These are phyloP conservation scores for Oriolus oriolus DNA, from an alignment of 2,113 vertebrate species.

Conservation along the genomic window DNA sequence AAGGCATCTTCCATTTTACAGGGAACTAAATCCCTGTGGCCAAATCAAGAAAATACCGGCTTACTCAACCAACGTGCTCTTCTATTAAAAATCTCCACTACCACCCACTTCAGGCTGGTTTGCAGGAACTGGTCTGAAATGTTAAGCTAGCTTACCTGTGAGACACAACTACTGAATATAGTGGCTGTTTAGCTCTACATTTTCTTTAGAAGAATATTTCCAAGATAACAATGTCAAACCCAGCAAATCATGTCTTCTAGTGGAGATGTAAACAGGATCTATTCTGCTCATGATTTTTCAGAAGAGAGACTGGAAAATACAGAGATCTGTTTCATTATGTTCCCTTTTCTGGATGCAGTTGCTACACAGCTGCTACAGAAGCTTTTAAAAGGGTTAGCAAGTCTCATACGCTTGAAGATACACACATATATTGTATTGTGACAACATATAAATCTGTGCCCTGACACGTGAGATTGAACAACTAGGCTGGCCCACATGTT, in stretches of 20 bases:
- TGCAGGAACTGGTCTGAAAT: not conserved
- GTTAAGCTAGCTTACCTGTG: not conserved
- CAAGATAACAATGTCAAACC: not conserved
- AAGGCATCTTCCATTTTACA: not conserved
- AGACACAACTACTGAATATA: not conserved
- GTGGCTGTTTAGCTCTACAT: not conserved
- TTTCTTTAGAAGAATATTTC: not conserved
- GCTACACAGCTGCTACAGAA: not conserved
- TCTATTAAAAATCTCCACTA: not conserved
- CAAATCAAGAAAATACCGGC: not conserved
- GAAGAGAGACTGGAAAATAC: not conserved
- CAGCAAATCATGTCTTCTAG: not conserved
- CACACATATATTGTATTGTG: not conserved
- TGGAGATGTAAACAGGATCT: not conserved
- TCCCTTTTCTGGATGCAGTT: not conserved
- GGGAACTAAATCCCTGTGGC: not conserved
- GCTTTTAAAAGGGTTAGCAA: not conserved
- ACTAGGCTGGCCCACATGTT: rapidly evolving
- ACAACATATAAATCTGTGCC: not conserved
- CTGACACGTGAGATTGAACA: not conserved
- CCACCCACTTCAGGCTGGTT: not conserved
- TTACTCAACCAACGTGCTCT: rapidly evolving
- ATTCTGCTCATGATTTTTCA: not conserved
- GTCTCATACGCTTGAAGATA: not conserved
- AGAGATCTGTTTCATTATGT: not conserved